These are phyloP conservation scores for Xenopus laevis DNA, from an alignment of 2,113 vertebrate species.

Conservation along the genomic window DNA sequence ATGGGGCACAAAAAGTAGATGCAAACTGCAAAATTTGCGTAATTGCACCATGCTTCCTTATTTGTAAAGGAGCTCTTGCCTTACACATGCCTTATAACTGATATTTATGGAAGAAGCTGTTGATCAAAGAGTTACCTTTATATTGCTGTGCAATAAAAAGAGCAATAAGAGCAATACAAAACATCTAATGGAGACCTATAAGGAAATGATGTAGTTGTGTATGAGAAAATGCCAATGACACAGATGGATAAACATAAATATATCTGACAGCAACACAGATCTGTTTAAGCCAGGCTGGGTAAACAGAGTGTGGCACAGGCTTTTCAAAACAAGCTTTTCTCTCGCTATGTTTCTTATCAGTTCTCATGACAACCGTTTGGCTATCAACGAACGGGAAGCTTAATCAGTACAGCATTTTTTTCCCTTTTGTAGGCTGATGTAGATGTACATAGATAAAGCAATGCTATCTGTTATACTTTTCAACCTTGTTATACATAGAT, in stretches of 20 bases:
- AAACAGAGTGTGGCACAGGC: conserved; percentile 54
- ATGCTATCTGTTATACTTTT: conserved; percentile 15
- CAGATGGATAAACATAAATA: conserved; percentile 51
- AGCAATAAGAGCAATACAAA: neutral
- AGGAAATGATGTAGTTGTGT: conserved; percentile 34
- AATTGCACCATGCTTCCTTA: neutral
- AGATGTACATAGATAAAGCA: conserved; percentile 12
- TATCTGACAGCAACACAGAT: conserved; percentile 56
- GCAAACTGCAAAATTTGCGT: neutral
- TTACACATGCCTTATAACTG: neutral
- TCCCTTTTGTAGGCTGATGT: conserved; percentile 6
- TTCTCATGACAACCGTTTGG: conserved; percentile 53
- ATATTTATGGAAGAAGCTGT: conserved; percentile 1
- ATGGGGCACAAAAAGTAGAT: neutral
- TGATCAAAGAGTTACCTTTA: neutral
- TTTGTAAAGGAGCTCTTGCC: neutral
- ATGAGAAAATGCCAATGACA: conserved; percentile 39
- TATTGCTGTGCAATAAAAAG: neutral
- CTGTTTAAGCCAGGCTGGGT: conserved; percentile 52
- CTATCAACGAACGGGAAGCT: conserved; percentile 57
- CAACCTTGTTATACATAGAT: conserved; percentile 12
- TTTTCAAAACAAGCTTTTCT: conserved; percentile 54
- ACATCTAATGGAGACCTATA: conserved; percentile 1
- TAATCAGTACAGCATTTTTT: conserved; percentile 48
- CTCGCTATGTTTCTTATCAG: conserved; percentile 54